phyloP scores from a whole-genome alignment of 1,140 invertebrate genomes.

The Drosophila nigromelanica region DNA sequence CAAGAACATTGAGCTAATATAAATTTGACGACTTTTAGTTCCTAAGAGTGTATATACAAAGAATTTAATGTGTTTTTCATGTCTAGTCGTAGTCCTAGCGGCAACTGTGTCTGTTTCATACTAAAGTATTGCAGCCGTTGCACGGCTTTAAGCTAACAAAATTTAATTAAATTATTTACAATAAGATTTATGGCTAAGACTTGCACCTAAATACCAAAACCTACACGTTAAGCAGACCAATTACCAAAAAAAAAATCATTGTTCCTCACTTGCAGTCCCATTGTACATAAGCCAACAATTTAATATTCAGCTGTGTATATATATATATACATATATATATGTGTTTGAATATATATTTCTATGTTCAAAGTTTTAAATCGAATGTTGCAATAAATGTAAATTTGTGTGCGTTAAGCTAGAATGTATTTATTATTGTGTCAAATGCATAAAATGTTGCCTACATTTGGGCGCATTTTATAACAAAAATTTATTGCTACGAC shows the following conservation, averaged over 20 bases:
- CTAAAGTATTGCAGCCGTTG: constrained; percentile 69
- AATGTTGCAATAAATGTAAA: constrained; percentile 55
- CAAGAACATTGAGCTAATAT: constrained; percentile 13
- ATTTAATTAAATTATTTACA: constrained; percentile 30
- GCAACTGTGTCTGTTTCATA: too few relatives aligned
- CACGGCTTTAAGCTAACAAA: constrained; percentile 68
- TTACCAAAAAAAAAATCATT: constrained; percentile 1
- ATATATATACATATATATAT: constrained; percentile 32
- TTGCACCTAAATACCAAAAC: neutral
- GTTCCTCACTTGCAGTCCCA: neutral
- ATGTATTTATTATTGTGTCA: constrained; percentile 15
- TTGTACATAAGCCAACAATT: constrained; percentile 48
- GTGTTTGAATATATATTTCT: constrained; percentile 44
- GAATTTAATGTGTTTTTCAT: constrained; percentile 52
- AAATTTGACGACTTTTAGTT: constrained; percentile 37
- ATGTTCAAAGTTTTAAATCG: constrained; percentile 37
- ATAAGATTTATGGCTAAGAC: constrained; percentile 38
- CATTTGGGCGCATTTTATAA: constrained; percentile 5
- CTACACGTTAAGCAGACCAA: constrained; percentile 18
- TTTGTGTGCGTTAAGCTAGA: constrained; percentile 31
- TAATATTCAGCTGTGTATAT: constrained; percentile 56
- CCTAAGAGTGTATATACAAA: constrained; percentile 24
- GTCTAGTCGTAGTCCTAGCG: constrained; percentile 55
- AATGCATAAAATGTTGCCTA: constrained; percentile 13
- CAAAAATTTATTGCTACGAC: neutral